Evolutionary conservation across 2,113 vertebrate genomes (phyloP).

Genomic region (Propithecus coquereli): DNA sequence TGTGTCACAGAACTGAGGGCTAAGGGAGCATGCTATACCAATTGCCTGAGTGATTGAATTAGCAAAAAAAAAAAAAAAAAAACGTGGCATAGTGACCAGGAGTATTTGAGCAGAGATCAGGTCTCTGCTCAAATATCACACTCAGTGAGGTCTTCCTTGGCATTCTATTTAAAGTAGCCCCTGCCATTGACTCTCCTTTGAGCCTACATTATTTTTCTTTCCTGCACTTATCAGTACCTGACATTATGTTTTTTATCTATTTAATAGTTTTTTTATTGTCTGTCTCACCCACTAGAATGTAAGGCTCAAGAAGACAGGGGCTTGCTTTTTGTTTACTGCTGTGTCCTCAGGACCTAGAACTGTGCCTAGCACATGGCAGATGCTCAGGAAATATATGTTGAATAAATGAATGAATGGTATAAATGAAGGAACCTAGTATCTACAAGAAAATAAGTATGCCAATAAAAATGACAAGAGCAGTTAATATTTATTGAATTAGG

Average conservation of each 20-base stretch:
- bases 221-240: neutral
- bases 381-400: neutral
- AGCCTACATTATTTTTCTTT: neutral
- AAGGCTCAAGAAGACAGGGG: neutral
- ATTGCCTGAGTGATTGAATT: neutral
- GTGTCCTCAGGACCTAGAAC: neutral
- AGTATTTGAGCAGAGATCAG: neutral
- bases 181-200: neutral
- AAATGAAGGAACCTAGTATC: neutral
- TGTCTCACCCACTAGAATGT: neutral
- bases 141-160: neutral
- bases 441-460: neutral
- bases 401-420: neutral
- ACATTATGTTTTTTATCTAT: neutral
- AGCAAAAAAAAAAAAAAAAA: neutral
- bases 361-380: neutral
- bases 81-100: neutral
- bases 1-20: neutral
- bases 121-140: neutral
- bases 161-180: neutral
- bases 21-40: neutral
- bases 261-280: neutral
- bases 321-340: neutral
- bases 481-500: neutral
- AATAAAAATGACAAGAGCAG: neutral